Conservation (phyloP, 2,888 invertebrate genomes). For the Papilio gigon region DNA sequence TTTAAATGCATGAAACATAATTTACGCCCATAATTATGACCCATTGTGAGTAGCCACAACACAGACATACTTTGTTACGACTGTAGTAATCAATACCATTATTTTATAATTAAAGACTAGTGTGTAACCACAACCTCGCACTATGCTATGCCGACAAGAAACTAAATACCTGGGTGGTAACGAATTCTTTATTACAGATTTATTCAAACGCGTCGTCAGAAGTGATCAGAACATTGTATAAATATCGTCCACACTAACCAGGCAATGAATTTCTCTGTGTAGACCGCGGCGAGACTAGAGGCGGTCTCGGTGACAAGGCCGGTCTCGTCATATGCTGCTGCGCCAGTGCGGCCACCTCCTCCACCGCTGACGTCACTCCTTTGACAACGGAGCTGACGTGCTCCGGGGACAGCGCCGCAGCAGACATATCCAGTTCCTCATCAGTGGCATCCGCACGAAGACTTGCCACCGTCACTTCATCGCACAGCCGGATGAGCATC, state of each 20-base stretch:
- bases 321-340: conserved; percentile 90
- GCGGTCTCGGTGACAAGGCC: conserved; percentile 72
- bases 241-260: conserved; percentile 53
- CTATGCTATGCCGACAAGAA: not conserved
- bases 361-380: conserved; percentile 71
- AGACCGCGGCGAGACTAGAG: conserved; percentile 75
- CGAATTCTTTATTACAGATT: no score
- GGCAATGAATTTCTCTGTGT: conserved; percentile 80
- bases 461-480: conserved; percentile 91
- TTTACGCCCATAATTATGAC: not conserved
- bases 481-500: conserved; percentile 93
- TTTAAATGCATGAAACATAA: not conserved
- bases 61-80: not conserved
- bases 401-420: conserved; percentile 69
- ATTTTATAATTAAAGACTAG: not conserved
- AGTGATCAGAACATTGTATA: not conserved
- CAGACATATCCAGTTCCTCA: conserved; percentile 65
- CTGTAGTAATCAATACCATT: not conserved
- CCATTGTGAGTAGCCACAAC: not conserved
- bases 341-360: conserved; percentile 86
- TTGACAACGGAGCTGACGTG: conserved; percentile 72
- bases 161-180: not conserved
- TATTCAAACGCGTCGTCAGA: not conserved
- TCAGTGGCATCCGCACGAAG: conserved; percentile 81
- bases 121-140: not conserved